phyloP scores from a whole-genome alignment of 2,113 vertebrate species.

The Equus przewalskii region DNA sequence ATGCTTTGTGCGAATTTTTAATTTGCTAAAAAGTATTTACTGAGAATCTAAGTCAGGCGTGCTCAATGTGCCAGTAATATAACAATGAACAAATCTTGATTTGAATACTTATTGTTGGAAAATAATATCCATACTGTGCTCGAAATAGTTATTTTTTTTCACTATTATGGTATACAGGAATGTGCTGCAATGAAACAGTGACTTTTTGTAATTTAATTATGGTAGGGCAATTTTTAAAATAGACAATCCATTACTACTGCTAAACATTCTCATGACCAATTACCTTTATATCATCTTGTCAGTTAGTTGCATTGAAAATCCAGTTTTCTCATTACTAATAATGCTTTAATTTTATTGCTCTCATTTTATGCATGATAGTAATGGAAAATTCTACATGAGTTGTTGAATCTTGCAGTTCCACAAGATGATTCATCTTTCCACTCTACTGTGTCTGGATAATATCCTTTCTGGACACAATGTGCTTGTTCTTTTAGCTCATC shows the following conservation, averaged over 20 bases:
- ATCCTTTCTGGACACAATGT: neutral
- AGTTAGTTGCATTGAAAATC: slow-evolving; percentile 58
- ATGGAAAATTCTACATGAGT: slow-evolving; percentile 39
- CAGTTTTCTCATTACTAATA: slow-evolving; percentile 58
- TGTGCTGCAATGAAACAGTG: neutral
- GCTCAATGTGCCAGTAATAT: neutral
- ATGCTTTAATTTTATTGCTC: slow-evolving; percentile 69
- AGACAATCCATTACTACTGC: slow-evolving; percentile 50
- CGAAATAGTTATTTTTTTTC: slow-evolving; percentile 46
- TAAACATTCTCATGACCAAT: slow-evolving; percentile 69
- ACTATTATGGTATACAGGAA: slow-evolving; percentile 49
- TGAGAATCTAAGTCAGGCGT: neutral
- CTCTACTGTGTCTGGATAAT: neutral
- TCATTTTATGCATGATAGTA: slow-evolving; percentile 63
- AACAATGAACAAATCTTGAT: neutral
- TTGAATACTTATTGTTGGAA: neutral
- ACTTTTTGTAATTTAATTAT: slow-evolving; percentile 64
- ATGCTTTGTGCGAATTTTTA: neutral
- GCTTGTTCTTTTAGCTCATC: neutral
- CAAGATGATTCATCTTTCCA: slow-evolving; percentile 24
- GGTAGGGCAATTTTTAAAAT: slow-evolving; percentile 53
- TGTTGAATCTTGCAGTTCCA: slow-evolving; percentile 52
- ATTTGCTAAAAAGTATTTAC: slow-evolving; percentile 44
- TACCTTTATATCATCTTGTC: slow-evolving; percentile 62
- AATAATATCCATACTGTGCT: neutral